Base-by-base conservation (phyloP, 2,888 invertebrate species). In the Hypomecis punctinalis region DNA sequence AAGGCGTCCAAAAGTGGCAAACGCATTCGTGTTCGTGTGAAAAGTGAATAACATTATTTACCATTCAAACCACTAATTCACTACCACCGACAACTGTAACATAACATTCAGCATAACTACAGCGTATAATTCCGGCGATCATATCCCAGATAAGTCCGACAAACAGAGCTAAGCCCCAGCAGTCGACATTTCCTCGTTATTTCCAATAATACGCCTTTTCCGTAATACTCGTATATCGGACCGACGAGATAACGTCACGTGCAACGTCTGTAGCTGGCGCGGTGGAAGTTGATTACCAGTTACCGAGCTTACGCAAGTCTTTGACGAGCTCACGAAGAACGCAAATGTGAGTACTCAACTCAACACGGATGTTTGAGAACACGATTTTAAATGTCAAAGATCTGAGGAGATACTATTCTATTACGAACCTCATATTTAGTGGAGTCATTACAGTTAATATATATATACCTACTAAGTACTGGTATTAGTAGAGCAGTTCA, bases 121-220 rank as follows among this genome's bases (percentile, higher is more conserved):
- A 11, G 8, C 11, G 9, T 35, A 49, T 37, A 57, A 52, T 53
- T 48, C 42, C 33, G 52, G 57, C 45, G 51, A 61, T 65, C 42
- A 56, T 61, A 48, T 43, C 39, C 42, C 13, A 47, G 61, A 65
- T 65, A 55, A 59, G 39, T 46, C 52, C 36, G 56, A 61, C 64
- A 64, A 68, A 67, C 67, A 62, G 62, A 66, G 61, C 68, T 61
- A 54, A 68, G 67, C 65, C 64, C 65, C 58, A 47, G 60, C 65
- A 55, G 68, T 56, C 51, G 60, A 64, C 67, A 68, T 72, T 72
- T 69, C 70, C 72, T 68, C 66, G 68, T 72, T 70, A 70, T 53
- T 65, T 66, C 66, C 69, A 70, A 72, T 72, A 67, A 72, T 72
- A 69, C 65, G 67, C 68, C 67, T 70, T 70, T 72, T 63, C 72